Evolutionary conservation across 2,888 invertebrate genomes (phyloP), one percentile per base, ranked within the genome.

Genomic region (Spisula subtruncata): DNA sequence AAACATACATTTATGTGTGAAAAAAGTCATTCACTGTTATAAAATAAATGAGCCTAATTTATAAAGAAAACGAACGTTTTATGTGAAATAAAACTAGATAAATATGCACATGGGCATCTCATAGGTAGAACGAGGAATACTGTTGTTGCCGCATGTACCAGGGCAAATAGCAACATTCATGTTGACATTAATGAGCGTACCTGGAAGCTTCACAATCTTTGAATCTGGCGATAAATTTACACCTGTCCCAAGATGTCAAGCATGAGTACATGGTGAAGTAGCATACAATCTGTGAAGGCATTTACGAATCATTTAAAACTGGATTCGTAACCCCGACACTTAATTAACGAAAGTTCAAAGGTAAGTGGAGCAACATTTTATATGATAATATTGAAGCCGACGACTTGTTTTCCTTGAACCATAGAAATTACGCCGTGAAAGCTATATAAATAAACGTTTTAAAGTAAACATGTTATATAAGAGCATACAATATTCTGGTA

Each of bases 1-100:
- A n/a, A n/a, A 8, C 6, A 12, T 56, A 25, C 60, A 66, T 6
- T 0, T 25, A 25, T 66, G 5, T 66, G 60, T 66, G n/a, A 5
- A 66, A n/a, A n/a, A 0, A 66, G 25, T 66, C 60, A 66, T 25
- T 20, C n/a, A 10, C 60, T 66, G 25, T 25, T 25, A 66, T 66
- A 25, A n/a, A 66, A 25, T n/a, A 25, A 51, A 51, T 51, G 51
- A 51, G 60, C n/a, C n/a, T 4, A 66, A 0, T 25, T 25, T 25
- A n/a, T n/a, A 25, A 8, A 5, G 56, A 66, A 66, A 25, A 10
- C 25, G n/a, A 25, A 66, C 60, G n/a, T 66, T 66, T 66, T 66
- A 66, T 66, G 60, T n/a, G 60, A 66, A 66, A 66, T 66, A 66
- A 66, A 66, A 66, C 25, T 25, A 66, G 60, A 66, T 66, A 66